Base-by-base conservation (phyloP, 2,113 vertebrate genomes). In the Eretmochelys imbricata region DNA sequence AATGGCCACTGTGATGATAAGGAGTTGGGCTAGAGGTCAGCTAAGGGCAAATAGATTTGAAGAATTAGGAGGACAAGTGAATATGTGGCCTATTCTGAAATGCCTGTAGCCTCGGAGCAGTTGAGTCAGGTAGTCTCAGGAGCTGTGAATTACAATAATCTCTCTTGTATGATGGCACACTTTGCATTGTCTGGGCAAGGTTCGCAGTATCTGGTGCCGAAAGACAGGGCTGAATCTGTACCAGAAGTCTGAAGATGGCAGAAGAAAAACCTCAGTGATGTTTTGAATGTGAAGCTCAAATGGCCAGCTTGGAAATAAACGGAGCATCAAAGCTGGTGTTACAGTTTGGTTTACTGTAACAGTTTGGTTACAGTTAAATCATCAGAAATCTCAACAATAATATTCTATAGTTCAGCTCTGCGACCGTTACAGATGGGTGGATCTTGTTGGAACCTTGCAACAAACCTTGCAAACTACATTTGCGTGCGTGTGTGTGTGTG, bases 231-330 rank as follows among this genome's bases (percentile, higher is more conserved):
- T 80, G 80, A 76, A n/a, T 54, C 59, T 38, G 1, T 5, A 72
- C 29, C 55, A 69, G 85, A 24, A 51, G 16, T 1, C 4, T 11
- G 31, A 3, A 1, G 9, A 22, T 16, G 10, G 62, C 31, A 78
- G 46, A 78, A 24, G 0, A 2, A 35, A 79, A 84, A 57, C 29
- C 4, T 0, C 0, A 0, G 48, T 25, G 7, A 5, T 46, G 62
- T 12, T 14, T 10, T 81, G 50, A 84, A 35, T 49, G 80, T 80
- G 84, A 79, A 76, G 81, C 59, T 82, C 88, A 90, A 80, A 85
- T 11, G 10, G 4, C 84, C 53, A 51, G 3, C 0, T 42, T 7
- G 29, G 48, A 94, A 87, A 83, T 65, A 0, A 19, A 92, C 16
- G 4, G 12, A 3, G 6, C 8, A 4, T 19, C 13, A 17, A 65